phyloP scores from a whole-genome alignment of 2,113 vertebrate species.

The Python bivittatus region DNA sequence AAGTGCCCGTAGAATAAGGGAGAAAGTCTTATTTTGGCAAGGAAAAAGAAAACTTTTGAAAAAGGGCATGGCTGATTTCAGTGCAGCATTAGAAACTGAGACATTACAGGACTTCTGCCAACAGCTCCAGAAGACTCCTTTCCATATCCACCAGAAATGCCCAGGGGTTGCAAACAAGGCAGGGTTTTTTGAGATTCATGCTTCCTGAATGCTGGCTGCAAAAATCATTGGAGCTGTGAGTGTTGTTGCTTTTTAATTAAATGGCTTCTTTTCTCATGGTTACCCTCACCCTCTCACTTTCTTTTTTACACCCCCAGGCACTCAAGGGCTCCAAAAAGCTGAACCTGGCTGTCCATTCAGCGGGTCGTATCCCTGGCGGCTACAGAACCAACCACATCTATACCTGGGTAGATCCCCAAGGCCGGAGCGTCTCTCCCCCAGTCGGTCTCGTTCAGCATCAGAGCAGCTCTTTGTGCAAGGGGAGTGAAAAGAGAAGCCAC shows the following conservation, averaged over 20 bases:
- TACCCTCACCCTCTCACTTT: fast-evolving
- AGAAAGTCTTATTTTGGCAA: too few relatives aligned
- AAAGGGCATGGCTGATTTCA: too few relatives aligned
- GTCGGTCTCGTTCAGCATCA: slow-evolving; percentile 80
- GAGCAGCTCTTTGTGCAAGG: slow-evolving; percentile 75
- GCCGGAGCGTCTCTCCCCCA: slow-evolving; percentile 88
- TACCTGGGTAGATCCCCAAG: slow-evolving; percentile 96
- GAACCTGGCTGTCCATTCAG: slow-evolving; percentile 85
- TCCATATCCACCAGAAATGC: neutral
- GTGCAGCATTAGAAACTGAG: too few relatives aligned
- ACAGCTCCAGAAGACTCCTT: neutral
- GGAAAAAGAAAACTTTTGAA: too few relatives aligned
- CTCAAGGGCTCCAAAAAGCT: slow-evolving; percentile 97
- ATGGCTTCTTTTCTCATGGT: neutral
- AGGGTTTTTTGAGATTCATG: neutral
- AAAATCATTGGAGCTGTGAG: neutral
- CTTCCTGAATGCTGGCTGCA: neutral
- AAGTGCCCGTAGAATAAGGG: too few relatives aligned
- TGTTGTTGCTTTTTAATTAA: neutral
- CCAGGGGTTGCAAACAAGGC: neutral
- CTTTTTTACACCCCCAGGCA: slow-evolving; percentile 71
- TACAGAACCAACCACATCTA: slow-evolving; percentile 98
- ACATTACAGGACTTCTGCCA: neutral
- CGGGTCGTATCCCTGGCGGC: slow-evolving; percentile 91
- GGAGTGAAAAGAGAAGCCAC: slow-evolving; percentile 86